Evolutionary conservation across 1,140 invertebrate genomes (phyloP), one percentile per base, ranked within the genome.

Genomic region (Atta colombica): DNA sequence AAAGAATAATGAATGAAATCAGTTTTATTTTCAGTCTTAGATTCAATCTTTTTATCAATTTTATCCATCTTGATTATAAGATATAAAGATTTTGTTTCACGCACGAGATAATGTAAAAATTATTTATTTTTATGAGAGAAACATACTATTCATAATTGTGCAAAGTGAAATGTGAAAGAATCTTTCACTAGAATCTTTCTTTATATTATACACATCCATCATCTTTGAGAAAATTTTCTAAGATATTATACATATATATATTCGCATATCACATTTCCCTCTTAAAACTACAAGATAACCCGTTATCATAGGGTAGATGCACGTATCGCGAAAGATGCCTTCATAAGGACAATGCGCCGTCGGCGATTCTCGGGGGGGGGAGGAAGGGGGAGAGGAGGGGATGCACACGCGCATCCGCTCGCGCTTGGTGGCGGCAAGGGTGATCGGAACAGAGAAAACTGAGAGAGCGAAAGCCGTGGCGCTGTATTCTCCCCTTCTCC

Each of bases 311-410:
- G 65, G 51, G 45, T 39, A 69, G 58, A 87, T 69, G 63, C 68
- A 49, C 60, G 31, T 21, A 77, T 25, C 68, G 55, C 49, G 66
- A 21, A 69, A 51, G 65, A 80, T 53, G 85, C 53, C 28, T 60
- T 61, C 61, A 60, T 55, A 82, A 88, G 89, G 81, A 90, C 86
- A 90, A 88, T 88, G 89, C 81, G 88, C 77, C 55, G 71, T 21
- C 71, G 81, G 89, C 58, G 69, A 72, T 88, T 55, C 49, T 21
- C 66, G 39, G 66, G 39, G 77, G 18, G 39, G 35, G 80, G 35
- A 21, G 21, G 21, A 0, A 21, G 21, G 0, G 21, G 21, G 21
- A 21, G 21, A 21, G 75, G 39, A 66, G 55, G 61, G 78, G 85
- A 65, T 87, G 85, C 63, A 74, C 77, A 60, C 77, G 85, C 75